These are phyloP conservation scores for Alfaro cultratus DNA, from an alignment of 2,797 vertebrate genomes.

Conservation along the genomic window DNA sequence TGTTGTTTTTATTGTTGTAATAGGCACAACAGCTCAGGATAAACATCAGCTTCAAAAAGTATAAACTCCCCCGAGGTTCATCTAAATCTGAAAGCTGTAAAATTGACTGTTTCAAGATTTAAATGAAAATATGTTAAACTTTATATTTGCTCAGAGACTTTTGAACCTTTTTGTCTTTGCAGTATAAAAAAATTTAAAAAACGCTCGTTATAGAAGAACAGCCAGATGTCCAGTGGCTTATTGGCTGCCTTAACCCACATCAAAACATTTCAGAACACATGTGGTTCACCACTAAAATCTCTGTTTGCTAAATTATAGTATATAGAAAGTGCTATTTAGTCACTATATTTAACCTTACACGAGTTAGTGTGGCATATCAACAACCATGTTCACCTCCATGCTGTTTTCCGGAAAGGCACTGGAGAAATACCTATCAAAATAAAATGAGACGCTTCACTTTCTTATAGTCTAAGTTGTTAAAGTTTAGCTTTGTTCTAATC, in stretches of 20 bases:
- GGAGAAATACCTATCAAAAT: conserved; percentile 2
- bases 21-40: not conserved
- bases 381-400: conserved; percentile 1
- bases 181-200: not conserved
- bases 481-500: not conserved
- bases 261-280: conserved; percentile 11
- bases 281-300: conserved; percentile 18
- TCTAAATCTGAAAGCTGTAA: not conserved
- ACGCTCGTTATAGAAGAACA: not conserved
- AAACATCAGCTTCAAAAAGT: not conserved
- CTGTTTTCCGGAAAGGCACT: not conserved
- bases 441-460: not conserved
- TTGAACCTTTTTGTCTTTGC: not conserved
- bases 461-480: not conserved
- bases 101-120: not conserved
- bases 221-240: not conserved
- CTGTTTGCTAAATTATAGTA: conserved; percentile 23
- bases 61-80: not conserved
- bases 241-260: conserved; percentile 13
- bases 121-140: not conserved
- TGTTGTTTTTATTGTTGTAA: not conserved
- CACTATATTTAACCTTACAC: conserved; percentile 14
- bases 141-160: not conserved
- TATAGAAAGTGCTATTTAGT: conserved; percentile 1
- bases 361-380: conserved; percentile 5